phyloP scores from a whole-genome alignment of 2,113 vertebrate genomes.

The Shinisaurus crocodilurus region DNA sequence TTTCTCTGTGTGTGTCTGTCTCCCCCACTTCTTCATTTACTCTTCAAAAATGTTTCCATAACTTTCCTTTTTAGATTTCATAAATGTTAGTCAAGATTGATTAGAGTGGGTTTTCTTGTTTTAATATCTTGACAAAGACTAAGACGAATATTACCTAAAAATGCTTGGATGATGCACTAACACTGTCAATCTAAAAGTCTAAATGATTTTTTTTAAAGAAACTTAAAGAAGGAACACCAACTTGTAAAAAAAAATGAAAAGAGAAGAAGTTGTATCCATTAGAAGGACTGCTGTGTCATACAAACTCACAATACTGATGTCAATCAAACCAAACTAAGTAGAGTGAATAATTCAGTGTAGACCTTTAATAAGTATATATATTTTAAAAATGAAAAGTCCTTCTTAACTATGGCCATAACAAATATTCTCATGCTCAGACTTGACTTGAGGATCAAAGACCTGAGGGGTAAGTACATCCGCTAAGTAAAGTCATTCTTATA shows the following conservation, averaged over 20 bases:
- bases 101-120: slow-evolving; percentile 44
- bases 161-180: slow-evolving; percentile 45
- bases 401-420: background rate
- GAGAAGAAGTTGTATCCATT: background rate
- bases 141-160: slow-evolving; percentile 38
- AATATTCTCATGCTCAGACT: slow-evolving; percentile 31
- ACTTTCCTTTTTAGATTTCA: slow-evolving; percentile 51
- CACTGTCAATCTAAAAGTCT: slow-evolving; percentile 28
- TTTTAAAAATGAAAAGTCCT: slow-evolving; percentile 1
- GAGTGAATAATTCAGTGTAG: background rate
- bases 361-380: slow-evolving; percentile 15
- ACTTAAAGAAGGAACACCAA: slow-evolving; percentile 37
- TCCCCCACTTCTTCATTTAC: background rate
- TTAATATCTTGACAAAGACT: background rate
- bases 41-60: slow-evolving; percentile 49
- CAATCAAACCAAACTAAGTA: slow-evolving; percentile 33
- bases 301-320: slow-evolving; percentile 34
- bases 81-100: slow-evolving; percentile 62
- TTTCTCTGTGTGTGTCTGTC: background rate
- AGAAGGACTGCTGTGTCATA: slow-evolving; percentile 20
- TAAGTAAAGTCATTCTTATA: slow-evolving; percentile 36
- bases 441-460: slow-evolving; percentile 30
- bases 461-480: slow-evolving; percentile 16
- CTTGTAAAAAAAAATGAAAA: slow-evolving; percentile 26
- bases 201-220: slow-evolving; percentile 14